phyloP scores from a whole-genome alignment of 2,797 vertebrate species.

The Platalea minor region DNA sequence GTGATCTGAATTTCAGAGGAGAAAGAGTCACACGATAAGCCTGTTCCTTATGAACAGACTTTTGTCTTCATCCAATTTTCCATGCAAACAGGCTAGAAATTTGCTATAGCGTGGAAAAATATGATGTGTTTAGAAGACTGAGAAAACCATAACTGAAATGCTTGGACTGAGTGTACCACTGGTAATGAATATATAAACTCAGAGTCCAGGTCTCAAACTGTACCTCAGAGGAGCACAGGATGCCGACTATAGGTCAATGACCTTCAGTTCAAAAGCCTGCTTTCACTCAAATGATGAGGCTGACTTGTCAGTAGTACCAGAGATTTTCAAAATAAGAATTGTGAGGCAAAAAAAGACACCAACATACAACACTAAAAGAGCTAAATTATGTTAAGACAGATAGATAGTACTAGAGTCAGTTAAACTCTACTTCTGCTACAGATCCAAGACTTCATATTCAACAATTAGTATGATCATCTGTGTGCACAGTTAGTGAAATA shows the following conservation, averaged over 20 bases:
- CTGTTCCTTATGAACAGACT: not conserved
- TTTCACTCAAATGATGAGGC: not conserved
- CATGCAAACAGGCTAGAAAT: not conserved
- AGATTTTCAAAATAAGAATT: not conserved
- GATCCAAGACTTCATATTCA: not conserved
- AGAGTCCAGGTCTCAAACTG: not conserved
- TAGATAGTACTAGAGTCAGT: not conserved
- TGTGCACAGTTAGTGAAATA: not conserved
- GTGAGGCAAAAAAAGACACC: not conserved
- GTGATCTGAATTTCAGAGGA: not conserved
- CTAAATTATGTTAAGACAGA: not conserved
- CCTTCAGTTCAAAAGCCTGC: not conserved
- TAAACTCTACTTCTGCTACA: not conserved
- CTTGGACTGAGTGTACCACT: not conserved
- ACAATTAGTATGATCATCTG: not conserved
- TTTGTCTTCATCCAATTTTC: not conserved
- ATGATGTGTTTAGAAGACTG: not conserved
- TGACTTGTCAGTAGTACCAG: not conserved
- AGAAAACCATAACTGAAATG: not conserved
- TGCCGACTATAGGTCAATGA: not conserved
- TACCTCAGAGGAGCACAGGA: not conserved
- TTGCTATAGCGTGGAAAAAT: not conserved
- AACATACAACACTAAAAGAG: not conserved
- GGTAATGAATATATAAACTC: not conserved
- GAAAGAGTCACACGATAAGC: not conserved